Evolutionary conservation across 2,113 vertebrate species (phyloP).

Genomic region (Jacana jacana): DNA sequence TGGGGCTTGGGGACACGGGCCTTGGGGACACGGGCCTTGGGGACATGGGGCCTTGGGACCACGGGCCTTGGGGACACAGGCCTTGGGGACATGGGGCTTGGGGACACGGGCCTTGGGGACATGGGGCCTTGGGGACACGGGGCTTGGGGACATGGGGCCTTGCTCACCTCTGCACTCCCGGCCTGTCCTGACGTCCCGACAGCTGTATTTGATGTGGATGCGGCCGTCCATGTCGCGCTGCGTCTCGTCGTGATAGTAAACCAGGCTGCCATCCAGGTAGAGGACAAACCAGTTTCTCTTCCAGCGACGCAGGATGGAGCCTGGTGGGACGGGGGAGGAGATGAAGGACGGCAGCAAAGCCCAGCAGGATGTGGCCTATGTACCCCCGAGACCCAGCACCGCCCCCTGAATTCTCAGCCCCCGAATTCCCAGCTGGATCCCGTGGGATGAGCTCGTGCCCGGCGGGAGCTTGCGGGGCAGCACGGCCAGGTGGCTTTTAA

Average conservation of each 20-base stretch:
- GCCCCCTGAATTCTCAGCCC: background rate
- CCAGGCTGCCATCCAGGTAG: constrained; percentile 90
- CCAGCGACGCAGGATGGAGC: constrained; percentile 89
- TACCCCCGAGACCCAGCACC: accelerated
- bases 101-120: no score
- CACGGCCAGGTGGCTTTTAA: background rate
- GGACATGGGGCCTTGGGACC: no score
- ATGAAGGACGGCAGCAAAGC: accelerated
- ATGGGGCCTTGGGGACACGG: background rate
- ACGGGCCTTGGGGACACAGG: no score
- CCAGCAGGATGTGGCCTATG: accelerated
- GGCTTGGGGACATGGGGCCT: accelerated
- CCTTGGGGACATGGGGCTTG: no score
- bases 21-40: no score
- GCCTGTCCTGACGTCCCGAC: constrained; percentile 82
- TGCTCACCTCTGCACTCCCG: constrained; percentile 87
- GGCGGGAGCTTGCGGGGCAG: accelerated
- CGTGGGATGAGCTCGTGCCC: background rate
- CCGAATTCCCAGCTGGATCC: accelerated
- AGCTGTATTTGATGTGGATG: constrained; percentile 80
- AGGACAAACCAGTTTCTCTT: constrained; percentile 96
- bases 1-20: no score
- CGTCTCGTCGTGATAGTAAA: constrained; percentile 86
- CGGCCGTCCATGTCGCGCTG: constrained; percentile 84
- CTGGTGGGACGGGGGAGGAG: constrained; percentile 19